A percentile compares a stretch with the other conserved stretches of the same genome.
phyloP scores from a whole-genome alignment of 2,888 invertebrate genomes.

The Dryomyza anilis region DNA sequence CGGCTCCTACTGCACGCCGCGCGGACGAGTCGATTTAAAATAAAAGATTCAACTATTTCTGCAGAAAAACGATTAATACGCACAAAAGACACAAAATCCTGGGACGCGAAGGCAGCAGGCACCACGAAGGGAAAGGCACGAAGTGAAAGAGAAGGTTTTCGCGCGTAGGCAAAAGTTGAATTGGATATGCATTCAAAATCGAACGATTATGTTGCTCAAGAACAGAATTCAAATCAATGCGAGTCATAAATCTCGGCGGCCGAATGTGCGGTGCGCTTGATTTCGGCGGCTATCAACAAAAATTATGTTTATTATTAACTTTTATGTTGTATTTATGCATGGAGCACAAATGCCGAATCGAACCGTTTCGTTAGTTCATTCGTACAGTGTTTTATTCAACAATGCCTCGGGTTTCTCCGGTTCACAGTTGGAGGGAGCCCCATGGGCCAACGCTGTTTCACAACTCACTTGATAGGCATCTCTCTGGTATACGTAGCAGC shows the following conservation, averaged over 20 bases:
- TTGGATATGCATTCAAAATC: background rate
- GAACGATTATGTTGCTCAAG: slow-evolving; percentile 18
- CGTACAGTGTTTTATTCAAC: background rate
- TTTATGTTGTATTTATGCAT: slow-evolving; percentile 18
- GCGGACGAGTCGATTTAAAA: background rate
- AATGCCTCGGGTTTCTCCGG: background rate
- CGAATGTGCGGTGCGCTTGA: background rate
- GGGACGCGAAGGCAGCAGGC: background rate
- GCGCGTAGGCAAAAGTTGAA: slow-evolving; percentile 5
- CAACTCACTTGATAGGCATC: slow-evolving; percentile 13
- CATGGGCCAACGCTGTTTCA: slow-evolving; percentile 5
- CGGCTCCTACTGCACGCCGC: slow-evolving; percentile 6
- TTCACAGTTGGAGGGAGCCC: slow-evolving; percentile 20
- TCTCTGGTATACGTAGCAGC: slow-evolving; percentile 14
- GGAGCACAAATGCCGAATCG: background rate
- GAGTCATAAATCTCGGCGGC: slow-evolving; percentile 10
- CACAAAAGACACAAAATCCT: slow-evolving; percentile 2
- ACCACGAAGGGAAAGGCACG: background rate
- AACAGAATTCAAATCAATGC: slow-evolving; percentile 14
- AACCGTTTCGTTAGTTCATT: background rate
- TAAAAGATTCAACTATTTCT: slow-evolving; percentile 6
- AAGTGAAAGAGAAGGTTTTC: slow-evolving; percentile 8
- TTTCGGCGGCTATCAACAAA: background rate
- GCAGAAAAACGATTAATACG: slow-evolving; percentile 19
- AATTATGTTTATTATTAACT: slow-evolving; percentile 21